Base-by-base conservation (phyloP, 2,888 invertebrate genomes). In the Plusia festucae region DNA sequence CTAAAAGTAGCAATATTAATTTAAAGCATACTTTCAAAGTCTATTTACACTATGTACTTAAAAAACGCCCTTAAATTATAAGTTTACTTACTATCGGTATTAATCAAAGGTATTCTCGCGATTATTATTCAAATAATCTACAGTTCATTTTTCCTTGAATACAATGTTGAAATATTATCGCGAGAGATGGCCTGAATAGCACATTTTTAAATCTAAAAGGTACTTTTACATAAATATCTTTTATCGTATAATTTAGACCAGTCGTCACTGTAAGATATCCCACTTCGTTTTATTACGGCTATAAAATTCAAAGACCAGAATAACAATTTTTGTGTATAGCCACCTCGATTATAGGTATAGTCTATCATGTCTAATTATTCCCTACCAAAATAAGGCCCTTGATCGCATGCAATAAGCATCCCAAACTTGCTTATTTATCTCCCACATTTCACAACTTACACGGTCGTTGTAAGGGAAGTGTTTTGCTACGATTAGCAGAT, bases 1-100 rank as follows among this genome's bases (percentile, higher is more conserved):
- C 52, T 20, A 59, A 49, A 58, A n/a, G 59, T 70, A 75, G 72
- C 60, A 53, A 68, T 61, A 70, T 73, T 76, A 69, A 66, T 82
- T 80, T 61, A 56, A 74, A 55, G 55, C 66, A 59, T 60, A 59
- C 70, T 71, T 67, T 76, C 53, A 61, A 66, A 56, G 57, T 76
- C 62, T 73, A 55, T 66, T 70, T 70, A 70, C 49, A 65, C 49
- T 67, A n/a, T n/a, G n/a, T n/a, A 60, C 44, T 73, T 55, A 63
- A 65, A 60, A 73, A 77, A n/a, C n/a, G 40, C 52, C 54, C 59
- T 53, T 61, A 13, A 2, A n/a, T 40, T 40, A n/a, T 40, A n/a
- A 40, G 15, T 40, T 40, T 40, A 40, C n/a, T n/a, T n/a, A 40
- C 40, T 58, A 58, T n/a, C 18, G 51, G 18, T 46, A 51, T 11